A percentile compares a stretch with the other conserved stretches of the same genome.
These are phyloP conservation scores for Patagioenas fasciata DNA, from an alignment of 2,113 vertebrate genomes.

Conservation along the genomic window DNA sequence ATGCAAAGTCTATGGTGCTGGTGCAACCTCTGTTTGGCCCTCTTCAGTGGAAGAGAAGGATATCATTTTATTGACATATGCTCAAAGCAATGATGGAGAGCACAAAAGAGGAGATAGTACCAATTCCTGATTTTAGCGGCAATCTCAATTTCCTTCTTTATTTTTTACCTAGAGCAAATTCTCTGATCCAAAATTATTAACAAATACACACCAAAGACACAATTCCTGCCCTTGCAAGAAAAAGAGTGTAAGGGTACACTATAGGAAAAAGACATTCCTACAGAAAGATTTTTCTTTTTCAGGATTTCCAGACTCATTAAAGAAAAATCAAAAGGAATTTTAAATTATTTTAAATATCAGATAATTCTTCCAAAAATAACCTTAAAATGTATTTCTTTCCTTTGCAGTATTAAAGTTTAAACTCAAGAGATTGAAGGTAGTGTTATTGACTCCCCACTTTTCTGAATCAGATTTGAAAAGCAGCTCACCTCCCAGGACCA, in stretches of 20 bases:
- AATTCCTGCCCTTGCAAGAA: neutral
- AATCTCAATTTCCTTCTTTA: neutral
- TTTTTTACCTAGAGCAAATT: neutral
- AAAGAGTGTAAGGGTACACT: neutral
- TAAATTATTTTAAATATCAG: neutral
- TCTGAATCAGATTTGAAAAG: neutral
- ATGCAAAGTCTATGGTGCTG: neutral
- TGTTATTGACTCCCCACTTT: neutral
- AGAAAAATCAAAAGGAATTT: neutral
- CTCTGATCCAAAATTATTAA: neutral
- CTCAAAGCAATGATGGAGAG: neutral
- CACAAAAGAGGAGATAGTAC: neutral
- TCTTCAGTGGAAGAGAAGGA: neutral
- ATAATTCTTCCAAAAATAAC: neutral
- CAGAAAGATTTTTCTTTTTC: neutral
- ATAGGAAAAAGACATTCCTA: neutral
- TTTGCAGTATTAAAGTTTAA: neutral
- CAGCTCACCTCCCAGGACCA: slow-evolving; percentile 95
- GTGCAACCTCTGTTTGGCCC: neutral
- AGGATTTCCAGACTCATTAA: neutral
- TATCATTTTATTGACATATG: neutral
- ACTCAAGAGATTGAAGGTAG: neutral
- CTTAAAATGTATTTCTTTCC: neutral
- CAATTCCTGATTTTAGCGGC: neutral
- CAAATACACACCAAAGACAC: neutral